Base-by-base conservation (phyloP, 2,113 vertebrate species). In the Corvus moneduloides region DNA sequence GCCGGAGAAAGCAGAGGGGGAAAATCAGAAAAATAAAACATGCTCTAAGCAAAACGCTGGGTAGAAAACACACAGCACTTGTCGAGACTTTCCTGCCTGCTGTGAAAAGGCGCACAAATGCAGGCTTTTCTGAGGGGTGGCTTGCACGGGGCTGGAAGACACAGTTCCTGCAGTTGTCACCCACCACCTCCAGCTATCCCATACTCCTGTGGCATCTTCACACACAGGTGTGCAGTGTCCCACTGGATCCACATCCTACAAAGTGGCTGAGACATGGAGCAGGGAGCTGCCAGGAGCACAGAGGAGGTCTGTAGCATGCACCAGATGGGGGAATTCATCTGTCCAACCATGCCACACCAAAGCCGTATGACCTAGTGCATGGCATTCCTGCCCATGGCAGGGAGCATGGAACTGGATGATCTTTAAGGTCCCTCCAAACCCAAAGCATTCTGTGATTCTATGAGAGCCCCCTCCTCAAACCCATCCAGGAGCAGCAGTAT, bases 231-330 rank as follows among this genome's bases (percentile, higher is more conserved):
- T 33, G 33, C 58, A 11, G 9, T 24, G 28, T 15, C 23, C 27
- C 7, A 1, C 8, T 0, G 0, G 51, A 62, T 61, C 17, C 27
- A 30, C 8, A 54, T 48, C 23, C 41, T 11, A 24, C 7, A 12
- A 72, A 64, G 19, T 4, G 11, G 6, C 49, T 61, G 17, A n/a
- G 6, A 48, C 0, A 1, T 3, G 35, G 35, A 73, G 21, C 5
- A 61, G 37, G n/a, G 32, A 1, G 1, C 30, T 86, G 37, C 19
- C 7, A 3, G 0, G 3, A 59, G 28, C 69, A 51, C 33, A 23
- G n/a, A 58, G 64, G 12, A 61, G 37, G 10, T 43, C 56, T n/a
- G 61, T 19, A 71, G 37, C 37, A 35, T 1, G 4, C 28, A n/a
- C 21, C 17, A 30, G 35, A 13, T 4, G 3, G 5, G 5, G 39